Percentiles rank a stretch among this genome's conserved stretches.
phyloP scores from a whole-genome alignment of 2,888 invertebrate genomes.

The Lasioglossum marginatum region DNA sequence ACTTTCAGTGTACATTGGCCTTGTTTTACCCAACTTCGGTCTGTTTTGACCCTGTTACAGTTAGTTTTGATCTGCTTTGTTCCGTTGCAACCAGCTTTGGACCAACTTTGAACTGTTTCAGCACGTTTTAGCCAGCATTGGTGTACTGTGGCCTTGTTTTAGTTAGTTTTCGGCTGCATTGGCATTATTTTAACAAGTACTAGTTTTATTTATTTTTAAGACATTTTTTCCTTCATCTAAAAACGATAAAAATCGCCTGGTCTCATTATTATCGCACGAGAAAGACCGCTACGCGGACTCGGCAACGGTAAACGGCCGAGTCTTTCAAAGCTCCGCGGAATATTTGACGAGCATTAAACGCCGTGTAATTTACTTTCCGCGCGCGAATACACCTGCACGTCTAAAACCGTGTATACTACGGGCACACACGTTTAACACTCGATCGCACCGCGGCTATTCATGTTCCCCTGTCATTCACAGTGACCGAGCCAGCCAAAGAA shows the following conservation, averaged over 20 bases:
- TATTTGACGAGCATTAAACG: slow-evolving; percentile 12
- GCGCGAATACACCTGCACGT: not conserved
- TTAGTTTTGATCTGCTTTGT: not conserved
- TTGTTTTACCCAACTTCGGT: not conserved
- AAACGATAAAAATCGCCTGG: too few relatives aligned
- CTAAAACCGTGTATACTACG: not conserved
- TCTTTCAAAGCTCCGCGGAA: not conserved
- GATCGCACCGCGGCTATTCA: slow-evolving; percentile 34
- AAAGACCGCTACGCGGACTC: not conserved
- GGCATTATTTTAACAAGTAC: not conserved
- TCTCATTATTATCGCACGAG: not conserved
- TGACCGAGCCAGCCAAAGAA: slow-evolving; percentile 4
- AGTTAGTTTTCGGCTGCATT: too few relatives aligned
- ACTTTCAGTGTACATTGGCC: not conserved
- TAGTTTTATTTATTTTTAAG: not conserved
- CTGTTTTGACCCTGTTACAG: not conserved
- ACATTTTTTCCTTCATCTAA: too few relatives aligned
- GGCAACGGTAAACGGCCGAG: not conserved
- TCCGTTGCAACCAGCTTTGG: not conserved
- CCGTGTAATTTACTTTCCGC: slow-evolving; percentile 11
- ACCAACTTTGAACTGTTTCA: not conserved
- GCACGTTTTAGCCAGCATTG: not conserved
- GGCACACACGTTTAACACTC: slow-evolving; percentile 35
- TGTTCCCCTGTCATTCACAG: slow-evolving; percentile 15
- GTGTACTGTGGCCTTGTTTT: not conserved